Conservation (phyloP, 2,888 invertebrate genomes). For the Schizotus pectinicornis region DNA sequence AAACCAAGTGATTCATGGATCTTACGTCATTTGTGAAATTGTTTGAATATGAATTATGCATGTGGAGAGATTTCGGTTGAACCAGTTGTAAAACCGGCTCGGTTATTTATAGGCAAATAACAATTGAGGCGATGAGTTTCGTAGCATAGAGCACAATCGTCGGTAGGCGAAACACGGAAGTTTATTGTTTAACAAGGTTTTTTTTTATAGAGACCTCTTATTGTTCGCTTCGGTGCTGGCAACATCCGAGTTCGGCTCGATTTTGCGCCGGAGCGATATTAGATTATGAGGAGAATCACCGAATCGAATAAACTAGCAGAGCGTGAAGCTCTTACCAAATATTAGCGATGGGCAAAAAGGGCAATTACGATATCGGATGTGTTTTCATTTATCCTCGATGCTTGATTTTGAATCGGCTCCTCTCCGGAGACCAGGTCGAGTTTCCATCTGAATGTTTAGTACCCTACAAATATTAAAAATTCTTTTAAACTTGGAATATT, state of each 20-base stretch:
- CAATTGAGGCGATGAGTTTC: slow-evolving; percentile 27
- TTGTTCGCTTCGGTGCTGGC: slow-evolving; percentile 8
- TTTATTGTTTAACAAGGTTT: slow-evolving; percentile 35
- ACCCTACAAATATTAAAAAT: slow-evolving; percentile 25
- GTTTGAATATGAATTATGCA: slow-evolving; percentile 29
- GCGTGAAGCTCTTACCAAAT: slow-evolving; percentile 30
- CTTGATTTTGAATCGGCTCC: slow-evolving; percentile 13
- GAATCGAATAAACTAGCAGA: slow-evolving; percentile 27
- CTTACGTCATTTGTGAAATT: slow-evolving; percentile 31
- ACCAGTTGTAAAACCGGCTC: slow-evolving; percentile 13
- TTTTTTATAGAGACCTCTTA: slow-evolving; percentile 24
- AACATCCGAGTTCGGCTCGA: slow-evolving; percentile 22
- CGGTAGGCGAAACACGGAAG: slow-evolving; percentile 30
- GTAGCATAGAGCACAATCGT: slow-evolving; percentile 18
- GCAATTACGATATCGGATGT: slow-evolving; percentile 15
- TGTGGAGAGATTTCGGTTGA: slow-evolving; percentile 23
- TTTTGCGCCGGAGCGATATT: slow-evolving; percentile 20
- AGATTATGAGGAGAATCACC: slow-evolving; percentile 25
- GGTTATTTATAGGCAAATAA: slow-evolving; percentile 27
- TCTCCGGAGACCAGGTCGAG: slow-evolving; percentile 2
- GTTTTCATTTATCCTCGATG: slow-evolving; percentile 14
- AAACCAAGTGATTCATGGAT: slow-evolving; percentile 26
- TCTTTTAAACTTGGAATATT: slow-evolving; percentile 25
- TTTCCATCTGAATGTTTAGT: slow-evolving; percentile 12
- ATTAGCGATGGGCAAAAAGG: slow-evolving; percentile 21